phyloP scores from a whole-genome alignment of 2,797 vertebrate species.

The Lates japonicus region DNA sequence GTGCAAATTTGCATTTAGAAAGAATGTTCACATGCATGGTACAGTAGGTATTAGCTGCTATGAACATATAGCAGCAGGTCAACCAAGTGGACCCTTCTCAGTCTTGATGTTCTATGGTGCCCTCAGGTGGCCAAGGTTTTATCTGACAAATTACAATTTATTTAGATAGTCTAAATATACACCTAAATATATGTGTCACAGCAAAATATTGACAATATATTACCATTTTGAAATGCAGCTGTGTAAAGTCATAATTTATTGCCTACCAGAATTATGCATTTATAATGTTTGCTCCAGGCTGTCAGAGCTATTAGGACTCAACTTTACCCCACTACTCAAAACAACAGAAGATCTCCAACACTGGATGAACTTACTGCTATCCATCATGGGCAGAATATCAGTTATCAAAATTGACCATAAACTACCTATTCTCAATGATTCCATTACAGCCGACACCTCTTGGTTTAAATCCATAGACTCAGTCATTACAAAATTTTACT shows the following conservation, averaged over 20 bases:
- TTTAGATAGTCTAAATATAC: no score
- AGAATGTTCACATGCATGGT: no score
- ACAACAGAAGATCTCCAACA: no score
- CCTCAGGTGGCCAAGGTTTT: conserved; percentile 15
- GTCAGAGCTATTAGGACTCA: no score
- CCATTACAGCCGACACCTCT: no score
- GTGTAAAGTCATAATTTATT: neutral
- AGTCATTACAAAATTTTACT: no score
- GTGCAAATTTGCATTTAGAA: neutral
- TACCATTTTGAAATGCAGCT: neutral
- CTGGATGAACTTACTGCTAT: no score
- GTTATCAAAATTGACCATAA: no score
- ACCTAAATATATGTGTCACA: neutral
- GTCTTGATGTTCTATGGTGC: conserved; percentile 11
- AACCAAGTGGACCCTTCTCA: neutral
- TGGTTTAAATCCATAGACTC: no score
- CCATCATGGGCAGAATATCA: no score
- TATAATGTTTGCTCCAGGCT: neutral
- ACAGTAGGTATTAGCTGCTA: neutral
- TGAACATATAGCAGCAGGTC: neutral
- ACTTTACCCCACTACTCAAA: no score
- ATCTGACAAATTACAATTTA: neutral
- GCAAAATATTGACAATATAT: neutral
- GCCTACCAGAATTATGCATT: neutral
- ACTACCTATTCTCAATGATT: no score